Evolutionary conservation across 2,888 invertebrate species (phyloP).

Genomic region (Megastigmus dorsalis): DNA sequence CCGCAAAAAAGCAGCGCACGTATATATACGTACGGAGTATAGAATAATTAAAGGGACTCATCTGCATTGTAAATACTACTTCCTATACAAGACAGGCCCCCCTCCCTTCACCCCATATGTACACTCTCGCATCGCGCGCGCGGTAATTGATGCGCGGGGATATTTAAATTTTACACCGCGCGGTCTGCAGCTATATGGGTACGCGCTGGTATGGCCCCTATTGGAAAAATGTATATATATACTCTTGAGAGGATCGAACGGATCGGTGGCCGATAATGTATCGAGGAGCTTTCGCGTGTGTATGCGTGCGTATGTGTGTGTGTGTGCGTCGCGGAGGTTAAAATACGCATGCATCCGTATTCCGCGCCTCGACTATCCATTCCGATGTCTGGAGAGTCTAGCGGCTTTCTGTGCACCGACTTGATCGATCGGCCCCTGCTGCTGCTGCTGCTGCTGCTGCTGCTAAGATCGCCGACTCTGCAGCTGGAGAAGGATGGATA

Average conservation of each 20-base stretch:
- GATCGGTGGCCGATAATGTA: conserved; percentile 44
- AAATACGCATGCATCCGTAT: conserved; percentile 45
- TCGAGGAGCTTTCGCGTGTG: conserved; percentile 37
- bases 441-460: too few relatives aligned
- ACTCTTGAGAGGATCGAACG: neutral
- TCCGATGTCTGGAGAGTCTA: too few relatives aligned
- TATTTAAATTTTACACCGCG: conserved; percentile 50
- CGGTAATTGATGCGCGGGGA: conserved; percentile 53
- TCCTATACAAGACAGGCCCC: conserved; percentile 47
- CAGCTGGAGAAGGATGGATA: too few relatives aligned
- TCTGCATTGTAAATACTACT: conserved; percentile 55
- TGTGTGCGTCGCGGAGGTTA: conserved; percentile 6
- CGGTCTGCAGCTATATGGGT: too few relatives aligned
- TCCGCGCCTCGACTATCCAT: conserved; percentile 37
- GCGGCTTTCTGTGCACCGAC: neutral
- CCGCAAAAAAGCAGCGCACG: neutral
- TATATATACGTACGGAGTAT: conserved; percentile 43
- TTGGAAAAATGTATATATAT: conserved; percentile 3
- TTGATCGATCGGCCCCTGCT: conserved; percentile 26
- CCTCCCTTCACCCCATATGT: neutral
- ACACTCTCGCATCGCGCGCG: neutral
- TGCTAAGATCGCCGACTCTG: too few relatives aligned
- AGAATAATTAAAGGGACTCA: conserved; percentile 54
- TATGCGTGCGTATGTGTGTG: too few relatives aligned
- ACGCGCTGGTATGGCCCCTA: too few relatives aligned